Percentiles rank a stretch among this genome's conserved stretches.
Conservation (phyloP, 2,113 vertebrate genomes). For the Embiotoca jacksoni region DNA sequence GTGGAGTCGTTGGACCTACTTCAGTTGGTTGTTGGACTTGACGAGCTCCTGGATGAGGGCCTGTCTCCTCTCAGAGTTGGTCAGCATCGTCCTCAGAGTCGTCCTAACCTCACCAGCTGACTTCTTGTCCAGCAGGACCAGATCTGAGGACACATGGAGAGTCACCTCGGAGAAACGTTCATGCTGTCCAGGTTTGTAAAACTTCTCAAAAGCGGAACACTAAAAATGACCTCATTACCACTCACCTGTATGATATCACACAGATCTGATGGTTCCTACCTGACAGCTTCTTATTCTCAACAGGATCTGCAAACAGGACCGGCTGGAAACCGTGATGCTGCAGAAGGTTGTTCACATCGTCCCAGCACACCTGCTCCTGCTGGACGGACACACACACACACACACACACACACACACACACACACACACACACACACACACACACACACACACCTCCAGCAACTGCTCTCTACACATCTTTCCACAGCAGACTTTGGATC, state of each 20-base stretch:
- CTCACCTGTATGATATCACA: too few relatives aligned
- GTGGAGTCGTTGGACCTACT: conserved; percentile 78
- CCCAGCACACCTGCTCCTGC: conserved; percentile 90
- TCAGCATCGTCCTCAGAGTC: conserved; percentile 86
- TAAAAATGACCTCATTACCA: too few relatives aligned
- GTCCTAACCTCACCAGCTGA: conserved; percentile 84
- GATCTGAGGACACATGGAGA: conserved; percentile 74
- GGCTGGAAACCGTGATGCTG: conserved; percentile 86
- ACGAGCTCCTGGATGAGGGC: conserved; percentile 89
- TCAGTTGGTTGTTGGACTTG: conserved; percentile 87
- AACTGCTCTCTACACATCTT: too few relatives aligned
- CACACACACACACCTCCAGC: background rate
- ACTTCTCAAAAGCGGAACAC: too few relatives aligned
- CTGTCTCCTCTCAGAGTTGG: conserved; percentile 87
- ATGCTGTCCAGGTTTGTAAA: too few relatives aligned
- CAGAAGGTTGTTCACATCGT: conserved; percentile 85
- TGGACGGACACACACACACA: too few relatives aligned
- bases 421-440: too few relatives aligned
- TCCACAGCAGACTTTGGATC: too few relatives aligned
- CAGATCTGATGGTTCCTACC: too few relatives aligned
- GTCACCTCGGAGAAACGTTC: background rate
- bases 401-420: too few relatives aligned
- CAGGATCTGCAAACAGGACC: conserved; percentile 80
- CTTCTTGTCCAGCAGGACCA: conserved; percentile 86
- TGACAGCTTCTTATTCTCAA: conserved; percentile 76